These are phyloP conservation scores for Triplophysa rosa DNA, from an alignment of 2,113 vertebrate genomes.

Conservation along the genomic window DNA sequence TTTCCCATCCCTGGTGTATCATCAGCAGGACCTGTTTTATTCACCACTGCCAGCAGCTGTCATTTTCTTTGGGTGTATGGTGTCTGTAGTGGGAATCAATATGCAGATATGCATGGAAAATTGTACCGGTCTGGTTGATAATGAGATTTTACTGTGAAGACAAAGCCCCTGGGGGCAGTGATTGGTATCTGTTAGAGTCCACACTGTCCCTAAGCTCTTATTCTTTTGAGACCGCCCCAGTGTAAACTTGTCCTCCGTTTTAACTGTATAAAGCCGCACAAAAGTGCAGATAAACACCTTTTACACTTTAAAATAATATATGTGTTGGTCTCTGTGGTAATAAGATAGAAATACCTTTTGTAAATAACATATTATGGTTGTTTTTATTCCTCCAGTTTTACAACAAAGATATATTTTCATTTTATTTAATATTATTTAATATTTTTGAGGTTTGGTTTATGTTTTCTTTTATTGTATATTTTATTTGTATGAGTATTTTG, in stretches of 20 bases:
- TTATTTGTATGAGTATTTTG: no score
- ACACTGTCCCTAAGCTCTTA: constrained; percentile 26
- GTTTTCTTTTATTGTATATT: no score
- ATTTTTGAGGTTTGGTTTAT: no score
- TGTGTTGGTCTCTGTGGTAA: not conserved
- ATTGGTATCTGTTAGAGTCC: constrained; percentile 40
- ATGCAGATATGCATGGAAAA: constrained; percentile 53
- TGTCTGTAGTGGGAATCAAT: constrained; percentile 45
- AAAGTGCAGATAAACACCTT: constrained; percentile 2
- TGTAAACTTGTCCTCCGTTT: constrained; percentile 36
- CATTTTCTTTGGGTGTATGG: constrained; percentile 31
- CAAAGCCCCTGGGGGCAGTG: constrained; percentile 37
- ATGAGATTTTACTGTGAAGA: constrained; percentile 50
- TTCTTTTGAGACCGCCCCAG: constrained; percentile 16
- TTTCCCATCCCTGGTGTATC: constrained; percentile 17
- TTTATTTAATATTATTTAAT: no score
- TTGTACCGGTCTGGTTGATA: constrained; percentile 38
- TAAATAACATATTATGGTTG: no score
- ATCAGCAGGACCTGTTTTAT: constrained; percentile 8
- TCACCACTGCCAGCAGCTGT: not conserved
- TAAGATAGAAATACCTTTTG: no score
- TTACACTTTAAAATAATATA: not conserved
- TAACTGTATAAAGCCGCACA: constrained; percentile 14
- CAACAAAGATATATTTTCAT: no score
- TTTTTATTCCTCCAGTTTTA: no score